A percentile compares a stretch with the other conserved stretches of the same genome.
phyloP scores from a whole-genome alignment of 2,797 vertebrate genomes.

The Spinibarbus caldwelli region DNA sequence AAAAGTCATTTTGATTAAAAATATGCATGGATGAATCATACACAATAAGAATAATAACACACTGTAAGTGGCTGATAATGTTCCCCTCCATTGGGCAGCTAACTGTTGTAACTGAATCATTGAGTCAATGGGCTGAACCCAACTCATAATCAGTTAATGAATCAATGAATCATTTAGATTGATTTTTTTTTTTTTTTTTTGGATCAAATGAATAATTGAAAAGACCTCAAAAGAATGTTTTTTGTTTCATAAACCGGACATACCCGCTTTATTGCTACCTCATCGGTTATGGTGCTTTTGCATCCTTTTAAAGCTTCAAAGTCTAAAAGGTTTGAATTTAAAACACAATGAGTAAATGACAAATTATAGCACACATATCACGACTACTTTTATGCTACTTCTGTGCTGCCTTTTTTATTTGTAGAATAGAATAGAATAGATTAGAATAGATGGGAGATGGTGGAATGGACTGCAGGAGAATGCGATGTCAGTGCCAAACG shows the following conservation, averaged over 20 bases:
- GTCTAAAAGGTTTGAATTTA: neutral
- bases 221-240: too few relatives aligned
- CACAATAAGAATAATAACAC: neutral
- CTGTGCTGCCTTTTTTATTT: neutral
- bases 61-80: neutral
- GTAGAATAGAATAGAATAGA: neutral
- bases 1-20: neutral
- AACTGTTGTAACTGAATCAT: neutral
- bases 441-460: neutral
- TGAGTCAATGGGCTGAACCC: neutral
- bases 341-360: neutral
- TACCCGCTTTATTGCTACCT: neutral
- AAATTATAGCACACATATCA: neutral
- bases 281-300: neutral
- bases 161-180: neutral
- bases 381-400: too few relatives aligned
- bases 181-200: neutral
- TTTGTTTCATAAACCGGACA: too few relatives aligned
- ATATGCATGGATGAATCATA: neutral
- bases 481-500: constrained; percentile 46
- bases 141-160: neutral
- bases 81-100: neutral
- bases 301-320: neutral
- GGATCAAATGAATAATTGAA: neutral
- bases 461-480: constrained; percentile 5